Evolutionary conservation across 1,140 invertebrate species (phyloP).

Genomic region (Ceratosolen fusciceps): DNA sequence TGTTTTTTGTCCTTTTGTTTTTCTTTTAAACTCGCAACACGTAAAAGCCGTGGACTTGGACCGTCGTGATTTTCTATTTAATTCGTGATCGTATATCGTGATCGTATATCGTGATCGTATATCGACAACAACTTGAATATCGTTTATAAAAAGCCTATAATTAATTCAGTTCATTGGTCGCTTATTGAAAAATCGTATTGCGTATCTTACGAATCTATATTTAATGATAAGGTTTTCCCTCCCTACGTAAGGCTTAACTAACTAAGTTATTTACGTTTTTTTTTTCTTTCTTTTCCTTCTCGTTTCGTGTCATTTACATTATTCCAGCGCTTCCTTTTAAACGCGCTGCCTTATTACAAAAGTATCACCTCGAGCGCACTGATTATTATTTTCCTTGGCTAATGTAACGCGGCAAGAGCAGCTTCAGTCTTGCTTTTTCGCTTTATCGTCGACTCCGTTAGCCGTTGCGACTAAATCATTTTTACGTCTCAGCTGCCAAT

Average conservation of each 20-base stretch:
- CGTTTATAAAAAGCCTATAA: slow-evolving; percentile 46
- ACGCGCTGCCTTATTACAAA: neutral
- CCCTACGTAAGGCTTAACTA: slow-evolving; percentile 22
- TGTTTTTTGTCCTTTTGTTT: too few species aligned
- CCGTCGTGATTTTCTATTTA: slow-evolving; percentile 27
- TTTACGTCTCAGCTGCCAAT: slow-evolving; percentile 75
- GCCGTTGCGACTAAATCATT: slow-evolving; percentile 60
- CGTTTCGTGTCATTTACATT: slow-evolving; percentile 9
- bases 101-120: too few species aligned
- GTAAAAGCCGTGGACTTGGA: slow-evolving; percentile 29
- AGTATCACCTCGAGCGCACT: slow-evolving; percentile 27
- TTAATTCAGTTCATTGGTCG: slow-evolving; percentile 38
- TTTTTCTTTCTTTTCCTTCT: too few species aligned
- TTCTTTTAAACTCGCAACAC: slow-evolving; percentile 40
- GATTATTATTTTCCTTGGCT: neutral
- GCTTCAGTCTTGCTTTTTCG: slow-evolving; percentile 70
- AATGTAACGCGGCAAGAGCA: slow-evolving; percentile 15
- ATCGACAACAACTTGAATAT: slow-evolving; percentile 29
- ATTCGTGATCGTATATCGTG: too few species aligned
- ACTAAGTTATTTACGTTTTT: slow-evolving; percentile 39
- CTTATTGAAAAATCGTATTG: slow-evolving; percentile 24
- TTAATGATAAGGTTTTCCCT: slow-evolving; percentile 17
- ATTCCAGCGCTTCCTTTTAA: neutral
- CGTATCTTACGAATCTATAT: slow-evolving; percentile 29
- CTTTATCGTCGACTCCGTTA: slow-evolving; percentile 69